A percentile compares a stretch with the other conserved stretches of the same genome.
These are phyloP conservation scores for Fragum whitleyi DNA, from an alignment of 2,888 invertebrate species.

Conservation along the genomic window DNA sequence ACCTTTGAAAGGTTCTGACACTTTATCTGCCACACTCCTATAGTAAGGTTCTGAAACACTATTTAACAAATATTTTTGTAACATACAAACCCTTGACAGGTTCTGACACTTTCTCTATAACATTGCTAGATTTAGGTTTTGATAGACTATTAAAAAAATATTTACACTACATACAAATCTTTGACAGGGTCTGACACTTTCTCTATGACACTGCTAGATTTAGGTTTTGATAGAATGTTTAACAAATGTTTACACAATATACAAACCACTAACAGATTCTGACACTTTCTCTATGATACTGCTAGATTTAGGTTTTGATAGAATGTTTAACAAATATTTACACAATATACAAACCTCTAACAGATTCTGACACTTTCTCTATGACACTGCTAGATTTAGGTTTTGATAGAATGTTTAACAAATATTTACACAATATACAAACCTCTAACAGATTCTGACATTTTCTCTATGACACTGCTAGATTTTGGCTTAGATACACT, in stretches of 20 bases:
- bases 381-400: conserved; percentile 8
- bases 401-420: conserved; percentile 55
- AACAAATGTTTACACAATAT: too few species aligned
- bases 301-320: conserved; percentile 13
- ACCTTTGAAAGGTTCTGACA: not conserved
- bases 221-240: conserved; percentile 27
- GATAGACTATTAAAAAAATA: conserved; percentile 61
- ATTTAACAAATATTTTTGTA: conserved; percentile 68
- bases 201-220: not conserved
- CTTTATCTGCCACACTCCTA: not conserved
- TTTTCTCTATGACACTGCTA: not conserved
- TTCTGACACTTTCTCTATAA: not conserved
- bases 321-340: too few species aligned
- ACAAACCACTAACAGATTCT: too few species aligned
- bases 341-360: too few species aligned
- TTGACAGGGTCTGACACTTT: not conserved
- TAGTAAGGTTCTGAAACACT: conserved; percentile 24
- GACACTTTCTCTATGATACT: too few species aligned
- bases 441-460: not conserved
- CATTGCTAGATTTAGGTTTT: conserved; percentile 11
- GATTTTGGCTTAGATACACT: conserved; percentile 29
- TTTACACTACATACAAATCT: too few species aligned
- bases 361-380: not conserved
- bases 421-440: too few species aligned
- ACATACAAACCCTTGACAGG: not conserved